These are phyloP conservation scores for Sarcophaga carnaria DNA, from an alignment of 2,888 invertebrate species.

Conservation along the genomic window DNA sequence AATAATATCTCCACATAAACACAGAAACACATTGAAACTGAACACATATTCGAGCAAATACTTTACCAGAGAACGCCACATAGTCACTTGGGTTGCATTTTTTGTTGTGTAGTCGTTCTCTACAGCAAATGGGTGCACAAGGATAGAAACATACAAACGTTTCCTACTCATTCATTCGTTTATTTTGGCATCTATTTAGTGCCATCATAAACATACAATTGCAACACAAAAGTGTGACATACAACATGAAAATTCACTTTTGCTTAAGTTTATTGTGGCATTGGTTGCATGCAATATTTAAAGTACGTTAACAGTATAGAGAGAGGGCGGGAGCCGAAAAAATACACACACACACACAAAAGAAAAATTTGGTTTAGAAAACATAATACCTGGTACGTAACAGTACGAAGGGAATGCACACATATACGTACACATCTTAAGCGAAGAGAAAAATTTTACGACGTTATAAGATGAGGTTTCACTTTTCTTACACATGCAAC, in stretches of 20 bases:
- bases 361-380: background rate
- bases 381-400: conserved; percentile 31
- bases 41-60: no score
- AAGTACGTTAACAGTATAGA: background rate
- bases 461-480: conserved; percentile 47
- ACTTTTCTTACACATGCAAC: conserved; percentile 19
- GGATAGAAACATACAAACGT: no score
- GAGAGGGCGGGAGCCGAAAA: background rate
- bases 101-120: no score
- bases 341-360: no score
- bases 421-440: background rate
- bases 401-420: background rate
- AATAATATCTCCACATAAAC: no score
- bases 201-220: conserved; percentile 36
- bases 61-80: conserved; percentile 28
- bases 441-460: background rate
- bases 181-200: conserved; percentile 42
- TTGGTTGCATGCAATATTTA: conserved; percentile 58
- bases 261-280: conserved; percentile 66
- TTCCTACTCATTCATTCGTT: background rate
- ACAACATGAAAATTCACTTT: conserved; percentile 68
- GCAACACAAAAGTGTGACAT: conserved; percentile 52
- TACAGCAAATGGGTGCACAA: no score
- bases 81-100: conserved; percentile 7
- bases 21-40: no score